Conservation (phyloP, 1,140 invertebrate species). For the Adelges cooleyi region DNA sequence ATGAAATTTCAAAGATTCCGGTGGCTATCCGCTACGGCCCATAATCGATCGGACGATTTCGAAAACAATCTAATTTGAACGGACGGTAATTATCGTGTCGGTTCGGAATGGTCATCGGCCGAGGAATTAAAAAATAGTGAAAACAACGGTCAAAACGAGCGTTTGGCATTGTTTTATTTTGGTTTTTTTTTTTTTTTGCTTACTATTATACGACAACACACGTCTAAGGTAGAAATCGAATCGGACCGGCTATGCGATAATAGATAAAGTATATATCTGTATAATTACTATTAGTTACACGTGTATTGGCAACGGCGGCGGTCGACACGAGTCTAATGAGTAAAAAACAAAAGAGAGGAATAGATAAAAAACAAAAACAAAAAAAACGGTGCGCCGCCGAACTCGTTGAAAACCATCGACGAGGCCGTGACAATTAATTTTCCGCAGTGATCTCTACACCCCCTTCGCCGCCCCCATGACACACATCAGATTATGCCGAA, state of each 20-base stretch:
- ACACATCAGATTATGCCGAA: slow-evolving; percentile 3
- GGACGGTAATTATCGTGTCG: not conserved
- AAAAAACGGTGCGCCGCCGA: not conserved
- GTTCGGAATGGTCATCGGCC: not conserved
- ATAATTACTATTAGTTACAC: no score
- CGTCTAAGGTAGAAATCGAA: no score
- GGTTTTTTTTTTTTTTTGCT: no score
- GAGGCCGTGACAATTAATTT: slow-evolving; percentile 22
- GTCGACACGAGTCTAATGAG: not conserved
- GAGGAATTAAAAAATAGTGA: no score
- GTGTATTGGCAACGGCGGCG: not conserved
- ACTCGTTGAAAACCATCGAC: not conserved
- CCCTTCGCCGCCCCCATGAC: not conserved
- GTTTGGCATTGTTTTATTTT: slow-evolving; percentile 6
- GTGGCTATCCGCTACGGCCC: no score
- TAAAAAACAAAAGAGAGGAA: not conserved
- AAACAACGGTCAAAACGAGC: not conserved
- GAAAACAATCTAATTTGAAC: not conserved
- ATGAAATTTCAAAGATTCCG: no score
- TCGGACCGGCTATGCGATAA: not conserved
- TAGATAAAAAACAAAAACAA: not conserved
- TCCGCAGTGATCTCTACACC: not conserved
- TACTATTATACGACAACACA: no score
- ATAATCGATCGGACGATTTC: not conserved
- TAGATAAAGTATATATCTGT: no score